Evolutionary conservation across 2,113 vertebrate species (phyloP).

Genomic region (Zosterops japonicus): DNA sequence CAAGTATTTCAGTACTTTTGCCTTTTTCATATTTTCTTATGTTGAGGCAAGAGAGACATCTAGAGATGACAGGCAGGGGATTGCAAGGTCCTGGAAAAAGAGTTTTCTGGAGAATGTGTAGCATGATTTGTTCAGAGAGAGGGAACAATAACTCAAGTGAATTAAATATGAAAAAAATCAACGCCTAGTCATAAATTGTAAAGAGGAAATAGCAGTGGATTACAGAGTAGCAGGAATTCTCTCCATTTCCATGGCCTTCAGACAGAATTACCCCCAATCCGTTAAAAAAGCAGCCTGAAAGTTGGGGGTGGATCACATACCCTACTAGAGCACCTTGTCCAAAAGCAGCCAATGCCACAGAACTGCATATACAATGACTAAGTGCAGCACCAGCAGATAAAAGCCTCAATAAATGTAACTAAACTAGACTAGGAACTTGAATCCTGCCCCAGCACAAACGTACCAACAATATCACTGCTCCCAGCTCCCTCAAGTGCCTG

Average conservation of each 20-base stretch:
- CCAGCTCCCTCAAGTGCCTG: not conserved
- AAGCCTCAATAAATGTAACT: not conserved
- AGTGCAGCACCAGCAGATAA: not conserved
- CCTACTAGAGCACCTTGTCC: not conserved
- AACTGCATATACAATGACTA: accelerated
- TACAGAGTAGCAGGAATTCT: not conserved
- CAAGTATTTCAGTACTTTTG: not conserved
- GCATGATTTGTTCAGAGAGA: not conserved
- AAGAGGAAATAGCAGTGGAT: not conserved
- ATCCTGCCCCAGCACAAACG: not conserved
- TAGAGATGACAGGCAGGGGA: not conserved
- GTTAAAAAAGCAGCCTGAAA: not conserved
- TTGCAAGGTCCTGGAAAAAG: not conserved
- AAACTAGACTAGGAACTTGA: not conserved
- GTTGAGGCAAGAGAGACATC: constrained; percentile 33
- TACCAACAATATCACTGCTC: not conserved
- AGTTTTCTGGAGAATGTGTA: not conserved
- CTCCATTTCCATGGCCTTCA: not conserved
- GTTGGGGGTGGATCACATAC: not conserved
- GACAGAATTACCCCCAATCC: not conserved
- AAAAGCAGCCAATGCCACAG: not conserved
- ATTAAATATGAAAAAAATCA: not conserved
- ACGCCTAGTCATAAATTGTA: not conserved
- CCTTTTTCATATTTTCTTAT: not conserved
- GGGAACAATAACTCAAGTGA: not conserved